phyloP scores from a whole-genome alignment of 2,888 invertebrate species.

The Polydrusus pterygomalis region DNA sequence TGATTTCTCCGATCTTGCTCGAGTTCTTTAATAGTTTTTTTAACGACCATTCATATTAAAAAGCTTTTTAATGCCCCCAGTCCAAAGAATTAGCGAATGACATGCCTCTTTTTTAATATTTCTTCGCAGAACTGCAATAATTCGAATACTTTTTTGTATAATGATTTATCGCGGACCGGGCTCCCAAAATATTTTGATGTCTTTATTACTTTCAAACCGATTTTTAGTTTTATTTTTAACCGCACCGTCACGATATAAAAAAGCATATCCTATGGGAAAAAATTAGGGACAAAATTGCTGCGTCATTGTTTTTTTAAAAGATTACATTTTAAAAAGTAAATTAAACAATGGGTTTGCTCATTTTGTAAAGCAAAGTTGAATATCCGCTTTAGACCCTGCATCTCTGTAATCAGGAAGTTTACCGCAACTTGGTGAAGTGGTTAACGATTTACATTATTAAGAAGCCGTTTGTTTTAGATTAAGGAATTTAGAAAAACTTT shows the following conservation, averaged over 20 bases:
- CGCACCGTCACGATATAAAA: conserved; percentile 8
- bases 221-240: not conserved
- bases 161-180: conserved; percentile 46
- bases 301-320: conserved; percentile 15
- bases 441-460: not conserved
- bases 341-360: not conserved
- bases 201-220: conserved; percentile 43
- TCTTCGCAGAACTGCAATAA: conserved; percentile 36
- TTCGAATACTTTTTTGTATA: conserved; percentile 13
- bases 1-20: not conserved
- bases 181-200: conserved; percentile 50
- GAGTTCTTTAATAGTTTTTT: not conserved
- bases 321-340: not conserved
- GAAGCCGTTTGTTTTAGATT: not conserved
- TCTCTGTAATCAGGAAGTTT: not conserved
- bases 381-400: not conserved
- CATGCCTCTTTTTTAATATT: conserved; percentile 41
- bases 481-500: not conserved
- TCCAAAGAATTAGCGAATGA: conserved; percentile 42
- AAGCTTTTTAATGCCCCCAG: conserved; percentile 17
- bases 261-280: not conserved
- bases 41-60: conserved; percentile 19
- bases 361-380: conserved; percentile 2
- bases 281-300: not conserved
- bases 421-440: not conserved